Evolutionary conservation across 2,113 vertebrate species (phyloP).

Genomic region (Pluvialis apricaria): DNA sequence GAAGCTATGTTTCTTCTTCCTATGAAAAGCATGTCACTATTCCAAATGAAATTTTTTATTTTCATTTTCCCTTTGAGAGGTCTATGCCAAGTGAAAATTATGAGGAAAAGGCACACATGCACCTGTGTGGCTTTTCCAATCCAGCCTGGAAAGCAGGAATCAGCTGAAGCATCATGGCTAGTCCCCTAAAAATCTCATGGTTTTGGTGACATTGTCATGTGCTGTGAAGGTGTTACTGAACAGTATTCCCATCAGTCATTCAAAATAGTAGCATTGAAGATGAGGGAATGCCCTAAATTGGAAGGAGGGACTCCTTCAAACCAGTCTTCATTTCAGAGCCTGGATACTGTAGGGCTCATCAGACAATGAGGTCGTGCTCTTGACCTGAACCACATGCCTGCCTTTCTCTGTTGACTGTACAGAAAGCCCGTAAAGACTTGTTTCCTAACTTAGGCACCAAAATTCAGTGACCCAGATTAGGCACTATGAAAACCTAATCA

Average conservation of each 20-base stretch:
- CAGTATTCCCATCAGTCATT: background rate
- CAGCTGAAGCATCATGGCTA: background rate
- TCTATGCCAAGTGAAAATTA: background rate
- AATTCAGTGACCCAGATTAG: background rate
- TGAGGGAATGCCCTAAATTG: background rate
- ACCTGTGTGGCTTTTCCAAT: background rate
- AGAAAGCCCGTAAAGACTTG: background rate
- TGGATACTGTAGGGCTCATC: background rate
- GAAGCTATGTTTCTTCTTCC: background rate
- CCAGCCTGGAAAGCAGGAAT: background rate
- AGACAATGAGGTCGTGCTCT: background rate
- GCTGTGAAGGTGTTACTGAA: background rate
- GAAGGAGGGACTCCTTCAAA: background rate
- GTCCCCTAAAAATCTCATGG: background rate
- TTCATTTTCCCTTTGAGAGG: background rate
- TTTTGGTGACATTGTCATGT: accelerated
- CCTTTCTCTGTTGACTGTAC: background rate
- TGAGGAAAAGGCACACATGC: background rate
- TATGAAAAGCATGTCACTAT: background rate
- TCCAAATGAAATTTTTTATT: background rate
- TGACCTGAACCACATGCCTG: background rate
- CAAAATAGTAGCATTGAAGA: background rate
- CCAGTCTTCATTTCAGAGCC: background rate
- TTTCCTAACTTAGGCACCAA: background rate
- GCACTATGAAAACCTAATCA: background rate